A percentile compares a stretch with the other conserved stretches of the same genome.
phyloP scores from a whole-genome alignment of 2,113 vertebrate species.

The Martes martes region DNA sequence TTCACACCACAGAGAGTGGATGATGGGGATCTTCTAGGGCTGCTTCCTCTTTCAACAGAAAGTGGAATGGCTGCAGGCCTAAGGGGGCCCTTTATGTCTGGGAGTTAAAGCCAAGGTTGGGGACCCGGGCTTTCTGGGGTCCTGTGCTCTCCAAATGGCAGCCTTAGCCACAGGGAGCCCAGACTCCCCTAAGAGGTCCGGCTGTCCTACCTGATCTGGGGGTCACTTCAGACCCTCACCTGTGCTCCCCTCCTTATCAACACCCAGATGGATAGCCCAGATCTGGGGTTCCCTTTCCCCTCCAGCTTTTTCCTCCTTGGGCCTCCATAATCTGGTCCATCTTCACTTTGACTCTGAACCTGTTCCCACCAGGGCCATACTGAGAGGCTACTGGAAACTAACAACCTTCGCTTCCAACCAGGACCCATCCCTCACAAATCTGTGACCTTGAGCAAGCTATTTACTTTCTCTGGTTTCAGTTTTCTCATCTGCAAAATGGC shows the following conservation, averaged over 20 bases:
- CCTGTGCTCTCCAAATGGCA: not conserved
- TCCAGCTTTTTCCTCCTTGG: not conserved
- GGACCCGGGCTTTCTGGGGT: not conserved
- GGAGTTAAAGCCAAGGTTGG: not conserved
- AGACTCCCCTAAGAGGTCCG: not conserved
- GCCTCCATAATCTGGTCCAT: not conserved
- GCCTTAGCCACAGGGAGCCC: not conserved
- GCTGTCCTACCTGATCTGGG: not conserved
- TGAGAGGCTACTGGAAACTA: not conserved
- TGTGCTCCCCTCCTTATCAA: not conserved
- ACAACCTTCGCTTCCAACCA: not conserved
- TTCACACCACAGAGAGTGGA: conserved; percentile 1
- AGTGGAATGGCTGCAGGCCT: not conserved
- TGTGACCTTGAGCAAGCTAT: not conserved
- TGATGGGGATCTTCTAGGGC: not conserved
- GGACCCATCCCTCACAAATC: not conserved
- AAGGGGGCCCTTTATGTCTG: not conserved
- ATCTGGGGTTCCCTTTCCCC: not conserved
- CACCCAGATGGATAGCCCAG: not conserved
- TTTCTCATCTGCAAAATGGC: not conserved
- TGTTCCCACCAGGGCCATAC: not conserved
- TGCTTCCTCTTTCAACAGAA: conserved; percentile 63
- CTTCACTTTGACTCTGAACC: not conserved
- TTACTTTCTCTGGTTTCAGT: not conserved
- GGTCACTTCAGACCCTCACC: not conserved